Evolutionary conservation across 2,888 invertebrate species (phyloP).

Genomic region (Erynnis tages): DNA sequence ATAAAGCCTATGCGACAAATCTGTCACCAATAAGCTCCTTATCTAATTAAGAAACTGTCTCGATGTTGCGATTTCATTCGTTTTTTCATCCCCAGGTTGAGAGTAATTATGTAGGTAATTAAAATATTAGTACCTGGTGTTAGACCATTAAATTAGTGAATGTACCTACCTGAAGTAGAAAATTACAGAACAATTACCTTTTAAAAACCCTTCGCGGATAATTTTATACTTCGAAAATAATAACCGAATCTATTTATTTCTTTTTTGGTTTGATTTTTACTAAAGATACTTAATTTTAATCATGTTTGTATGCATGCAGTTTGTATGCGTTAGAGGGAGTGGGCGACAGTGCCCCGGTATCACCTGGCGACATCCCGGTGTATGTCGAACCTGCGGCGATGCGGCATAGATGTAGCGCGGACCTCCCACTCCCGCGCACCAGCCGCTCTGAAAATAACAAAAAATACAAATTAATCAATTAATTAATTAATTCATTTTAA

Average conservation of each 20-base stretch:
- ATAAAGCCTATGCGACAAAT: too few species aligned
- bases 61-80: too few species aligned
- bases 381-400: conserved; percentile 84
- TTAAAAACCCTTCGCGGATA: not conserved
- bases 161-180: too few species aligned
- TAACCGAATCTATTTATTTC: too few species aligned
- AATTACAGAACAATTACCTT: conserved; percentile 19
- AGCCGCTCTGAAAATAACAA: conserved; percentile 58
- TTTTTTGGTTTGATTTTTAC: too few species aligned
- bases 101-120: too few species aligned
- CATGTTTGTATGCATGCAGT: conserved; percentile 4
- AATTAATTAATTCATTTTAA: conserved; percentile 1
- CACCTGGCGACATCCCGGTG: conserved; percentile 87
- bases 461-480: conserved; percentile 25
- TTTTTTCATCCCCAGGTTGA: too few species aligned
- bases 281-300: too few species aligned
- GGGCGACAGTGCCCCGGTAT: conserved; percentile 45
- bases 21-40: too few species aligned
- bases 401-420: conserved; percentile 75
- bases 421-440: conserved; percentile 45
- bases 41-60: too few species aligned
- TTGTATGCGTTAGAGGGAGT: conserved; percentile 8
- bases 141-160: too few species aligned
- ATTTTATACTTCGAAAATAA: not conserved
- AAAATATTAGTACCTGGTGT: too few species aligned